phyloP scores from a whole-genome alignment of 1,140 invertebrate species.

The Asobara japonica region DNA sequence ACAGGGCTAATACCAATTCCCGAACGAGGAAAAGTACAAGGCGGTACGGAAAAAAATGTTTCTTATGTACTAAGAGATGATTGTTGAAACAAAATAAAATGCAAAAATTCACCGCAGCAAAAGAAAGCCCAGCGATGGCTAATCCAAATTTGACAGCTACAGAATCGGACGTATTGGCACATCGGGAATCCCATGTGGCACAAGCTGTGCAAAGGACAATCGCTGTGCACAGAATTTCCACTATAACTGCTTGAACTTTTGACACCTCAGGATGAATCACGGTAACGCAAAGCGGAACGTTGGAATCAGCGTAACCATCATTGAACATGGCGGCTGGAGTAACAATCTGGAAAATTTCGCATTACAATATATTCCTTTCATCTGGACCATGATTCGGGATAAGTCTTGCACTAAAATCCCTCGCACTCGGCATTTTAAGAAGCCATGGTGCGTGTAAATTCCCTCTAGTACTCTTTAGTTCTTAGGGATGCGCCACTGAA shows the following conservation, averaged over 20 bases:
- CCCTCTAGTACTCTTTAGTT: too few relatives aligned
- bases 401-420: background rate
- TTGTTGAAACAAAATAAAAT: background rate
- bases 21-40: too few relatives aligned
- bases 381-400: background rate
- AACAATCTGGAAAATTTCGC: slow-evolving; percentile 49
- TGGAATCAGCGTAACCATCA: slow-evolving; percentile 40
- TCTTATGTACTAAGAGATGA: too few relatives aligned
- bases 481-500: too few relatives aligned
- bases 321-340: slow-evolving; percentile 61
- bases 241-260: slow-evolving; percentile 63
- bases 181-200: slow-evolving; percentile 73
- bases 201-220: slow-evolving; percentile 73
- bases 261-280: slow-evolving; percentile 64
- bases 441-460: too few relatives aligned
- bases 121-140: slow-evolving; percentile 70
- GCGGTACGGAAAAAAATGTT: too few relatives aligned
- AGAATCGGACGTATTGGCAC: slow-evolving; percentile 68
- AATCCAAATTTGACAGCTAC: slow-evolving; percentile 73
- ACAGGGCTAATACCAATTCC: too few relatives aligned
- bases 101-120: slow-evolving; percentile 65
- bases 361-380: background rate
- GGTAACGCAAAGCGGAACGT: slow-evolving; percentile 70
- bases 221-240: slow-evolving; percentile 71
- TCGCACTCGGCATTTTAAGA: too few relatives aligned